Conservation (phyloP, 2,113 vertebrate genomes). For the Sula dactylatra region DNA sequence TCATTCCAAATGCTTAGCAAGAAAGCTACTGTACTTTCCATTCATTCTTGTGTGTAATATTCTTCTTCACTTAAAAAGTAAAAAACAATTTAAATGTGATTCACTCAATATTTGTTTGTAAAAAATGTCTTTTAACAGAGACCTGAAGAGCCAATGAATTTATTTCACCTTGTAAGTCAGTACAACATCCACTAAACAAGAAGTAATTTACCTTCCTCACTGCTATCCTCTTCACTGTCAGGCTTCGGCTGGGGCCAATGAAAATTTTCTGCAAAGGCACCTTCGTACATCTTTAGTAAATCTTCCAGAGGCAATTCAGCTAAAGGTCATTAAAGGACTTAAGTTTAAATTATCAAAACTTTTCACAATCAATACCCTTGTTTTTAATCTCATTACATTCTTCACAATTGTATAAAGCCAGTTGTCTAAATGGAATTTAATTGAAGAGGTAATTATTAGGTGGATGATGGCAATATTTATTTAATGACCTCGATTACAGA, state of each 20-base stretch:
- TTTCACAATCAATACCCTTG: background rate
- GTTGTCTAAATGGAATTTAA: background rate
- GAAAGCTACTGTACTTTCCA: background rate
- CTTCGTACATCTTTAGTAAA: constrained; percentile 89
- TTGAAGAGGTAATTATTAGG: background rate
- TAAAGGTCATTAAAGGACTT: constrained; percentile 35
- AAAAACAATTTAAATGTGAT: background rate
- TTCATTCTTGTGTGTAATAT: background rate
- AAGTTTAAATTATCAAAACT: background rate
- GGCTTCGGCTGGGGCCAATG: constrained; percentile 85
- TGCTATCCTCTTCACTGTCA: constrained; percentile 83
- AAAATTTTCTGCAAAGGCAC: constrained; percentile 88
- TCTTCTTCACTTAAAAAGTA: background rate
- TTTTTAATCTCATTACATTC: background rate
- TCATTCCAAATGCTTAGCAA: background rate
- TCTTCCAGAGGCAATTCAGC: constrained; percentile 90
- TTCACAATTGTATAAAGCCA: background rate
- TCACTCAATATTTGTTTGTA: background rate
- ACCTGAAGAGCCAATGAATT: background rate
- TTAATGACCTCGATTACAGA: background rate
- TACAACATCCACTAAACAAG: background rate
- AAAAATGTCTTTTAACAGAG: background rate
- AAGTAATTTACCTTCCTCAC: constrained; percentile 76
- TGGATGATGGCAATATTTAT: background rate
- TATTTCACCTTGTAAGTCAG: background rate